Base-by-base conservation (phyloP, 2,113 vertebrate genomes). In the Emydura subglobosa region DNA sequence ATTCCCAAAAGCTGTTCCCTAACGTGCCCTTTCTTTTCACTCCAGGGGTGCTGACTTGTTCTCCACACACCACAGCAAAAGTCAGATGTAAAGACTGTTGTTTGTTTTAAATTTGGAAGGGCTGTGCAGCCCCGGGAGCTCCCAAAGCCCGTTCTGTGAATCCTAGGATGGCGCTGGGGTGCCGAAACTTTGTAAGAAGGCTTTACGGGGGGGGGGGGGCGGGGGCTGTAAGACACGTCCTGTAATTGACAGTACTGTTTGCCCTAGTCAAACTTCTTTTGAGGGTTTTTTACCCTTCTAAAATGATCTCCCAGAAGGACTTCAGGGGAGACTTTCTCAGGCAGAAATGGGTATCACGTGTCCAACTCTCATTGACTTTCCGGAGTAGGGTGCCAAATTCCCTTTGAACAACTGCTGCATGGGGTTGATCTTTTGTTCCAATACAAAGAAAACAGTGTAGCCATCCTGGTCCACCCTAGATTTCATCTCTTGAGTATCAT, bases 171-270 rank as follows among this genome's bases (percentile, higher is more conserved):
- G n/a, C 39, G 10, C 6, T 2, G 6, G 10, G 22, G 5, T 44
- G 39, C 72, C 19, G 5, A 14, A 12, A 6, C 39, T 13, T 76
- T 42, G 39, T 21, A 12, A 25, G 72, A 12, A 44, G n/a, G 68
- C 4, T 17, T 22, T 10, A 17, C 16, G 13, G 13, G 31, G 1
- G 16, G 34, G n/a, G n/a, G n/a, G n/a, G n/a, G n/a, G n/a, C n/a
- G n/a, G n/a, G n/a, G 14, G 34, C 6, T 31, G n/a, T 17, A 68
- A 34, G 34, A n/a, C 6, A 19, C 6, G 65, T 17, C 9, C 7
- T n/a, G 34, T 17, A n/a, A 10, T 39, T 21, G n/a, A n/a, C n/a
- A 39, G 7, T 39, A 21, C 4, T 72, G 14, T 21, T 72, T 72
- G 65, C 65, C 31, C 17, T 72, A 72, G 65, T 39, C 21, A 74